Base-by-base conservation (phyloP, 2,113 vertebrate genomes). In the Engraulis encrasicolus region DNA sequence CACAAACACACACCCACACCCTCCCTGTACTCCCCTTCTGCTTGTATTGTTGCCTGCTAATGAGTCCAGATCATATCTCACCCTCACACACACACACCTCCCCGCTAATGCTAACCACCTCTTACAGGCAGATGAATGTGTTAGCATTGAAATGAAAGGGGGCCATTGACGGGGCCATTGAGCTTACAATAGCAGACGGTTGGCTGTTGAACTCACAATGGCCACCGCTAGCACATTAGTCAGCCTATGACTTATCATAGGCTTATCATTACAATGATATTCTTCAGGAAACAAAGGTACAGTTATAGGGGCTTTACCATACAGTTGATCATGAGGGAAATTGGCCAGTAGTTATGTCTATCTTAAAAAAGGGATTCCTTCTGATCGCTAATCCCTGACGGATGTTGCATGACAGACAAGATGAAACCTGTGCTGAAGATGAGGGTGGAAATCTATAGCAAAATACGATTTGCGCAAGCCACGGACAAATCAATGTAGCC, bases 11-110 rank as follows among this genome's bases (percentile, higher is more conserved):
- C 37, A 48, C 50, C 2, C 18, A 2, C 58, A 54, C 49, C 19
- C 38, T 38, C 74, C 48, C 78, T 81, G n/a, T n/a, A n/a, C n/a
- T n/a, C n/a, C n/a, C 61, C 40, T 66, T 0, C 2, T 6, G 58
- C 27, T 34, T 34, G 31, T 9, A 74, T 74, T 34, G 66, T 74
- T 74, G 12, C 66, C 14, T 14, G 50, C 49, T 81, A 79, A 83
- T 84, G 85, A 50, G 48, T 61, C 18, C n/a, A 66, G 84, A 86
- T 80, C 48, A 79, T 66, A 80, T 74, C 82, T 83, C 18, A 45
- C n/a, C 27, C 66, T 18, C 12, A 61, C 66, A 74, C 12, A 61
- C 66, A 74, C 66, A 74, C 66, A 12, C 23, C 58, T 66, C 58
- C 31, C 23, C n/a, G n/a, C 58, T 66, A 66, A 66, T 66, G 31